Conservation (phyloP, 2,888 invertebrate genomes). For the Tridacna crocea region DNA sequence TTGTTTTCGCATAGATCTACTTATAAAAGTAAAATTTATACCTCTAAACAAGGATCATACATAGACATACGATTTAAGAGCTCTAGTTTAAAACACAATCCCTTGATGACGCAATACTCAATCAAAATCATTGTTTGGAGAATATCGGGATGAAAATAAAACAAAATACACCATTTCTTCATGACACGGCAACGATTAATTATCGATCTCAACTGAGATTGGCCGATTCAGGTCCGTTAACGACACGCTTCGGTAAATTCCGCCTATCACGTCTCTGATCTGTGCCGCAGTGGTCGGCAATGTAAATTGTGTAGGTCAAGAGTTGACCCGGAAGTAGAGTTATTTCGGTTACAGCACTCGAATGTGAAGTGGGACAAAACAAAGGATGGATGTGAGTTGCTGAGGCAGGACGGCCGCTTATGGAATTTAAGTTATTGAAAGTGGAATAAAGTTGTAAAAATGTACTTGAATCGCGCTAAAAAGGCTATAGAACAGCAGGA, state of each 20-base stretch:
- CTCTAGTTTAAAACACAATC: too few relatives aligned
- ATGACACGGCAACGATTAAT: not conserved
- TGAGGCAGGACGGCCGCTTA: slow-evolving; percentile 17
- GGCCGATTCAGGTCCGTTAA: slow-evolving; percentile 3
- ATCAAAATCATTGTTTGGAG: not conserved
- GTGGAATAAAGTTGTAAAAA: slow-evolving; percentile 43
- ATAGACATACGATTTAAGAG: too few relatives aligned
- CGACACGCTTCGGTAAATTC: slow-evolving; percentile 11
- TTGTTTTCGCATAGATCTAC: too few relatives aligned
- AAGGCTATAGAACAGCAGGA: slow-evolving; percentile 70
- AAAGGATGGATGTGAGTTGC: slow-evolving; percentile 45
- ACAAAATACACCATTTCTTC: not conserved
- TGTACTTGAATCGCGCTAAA: slow-evolving; percentile 73
- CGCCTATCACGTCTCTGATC: slow-evolving; percentile 23
- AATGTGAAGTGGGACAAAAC: slow-evolving; percentile 50
- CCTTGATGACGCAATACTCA: too few relatives aligned
- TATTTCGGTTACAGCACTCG: slow-evolving; percentile 28
- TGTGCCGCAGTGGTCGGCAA: slow-evolving; percentile 16
- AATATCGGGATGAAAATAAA: not conserved
- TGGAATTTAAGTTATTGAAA: slow-evolving; percentile 14
- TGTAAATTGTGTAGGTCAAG: slow-evolving; percentile 42
- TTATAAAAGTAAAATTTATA: too few relatives aligned
- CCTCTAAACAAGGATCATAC: too few relatives aligned
- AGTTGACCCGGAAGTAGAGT: slow-evolving; percentile 67
- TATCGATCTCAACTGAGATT: not conserved